These are phyloP conservation scores for Spodoptera frugiperda DNA, from an alignment of 1,140 invertebrate species.

Conservation along the genomic window DNA sequence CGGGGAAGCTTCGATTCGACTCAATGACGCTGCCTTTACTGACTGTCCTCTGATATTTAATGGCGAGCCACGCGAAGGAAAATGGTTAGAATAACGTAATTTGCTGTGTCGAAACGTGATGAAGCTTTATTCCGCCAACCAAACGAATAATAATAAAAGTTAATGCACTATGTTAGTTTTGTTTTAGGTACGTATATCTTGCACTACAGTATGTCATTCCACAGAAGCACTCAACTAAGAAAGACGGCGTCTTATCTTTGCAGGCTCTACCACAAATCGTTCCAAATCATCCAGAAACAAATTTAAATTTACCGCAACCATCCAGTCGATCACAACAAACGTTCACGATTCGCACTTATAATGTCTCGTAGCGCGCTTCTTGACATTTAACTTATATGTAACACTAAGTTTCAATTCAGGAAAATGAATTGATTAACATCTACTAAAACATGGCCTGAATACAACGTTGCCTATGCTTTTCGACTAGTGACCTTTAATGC, in stretches of 20 bases:
- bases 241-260: not conserved
- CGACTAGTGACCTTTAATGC: slow-evolving; percentile 63
- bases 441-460: slow-evolving; percentile 54
- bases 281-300: not conserved
- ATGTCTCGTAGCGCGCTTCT: slow-evolving; percentile 43
- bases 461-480: slow-evolving; percentile 36
- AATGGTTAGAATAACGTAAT: slow-evolving; percentile 77
- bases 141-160: slow-evolving; percentile 25
- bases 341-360: slow-evolving; percentile 51
- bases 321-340: slow-evolving; percentile 54
- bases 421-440: slow-evolving; percentile 35
- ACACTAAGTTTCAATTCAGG: slow-evolving; percentile 47
- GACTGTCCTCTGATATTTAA: slow-evolving; percentile 70
- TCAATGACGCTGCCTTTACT: slow-evolving; percentile 77
- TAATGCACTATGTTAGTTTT: not conserved
- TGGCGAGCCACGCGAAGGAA: slow-evolving; percentile 69
- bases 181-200: slow-evolving; percentile 7
- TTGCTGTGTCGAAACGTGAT: slow-evolving; percentile 84
- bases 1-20: slow-evolving; percentile 72
- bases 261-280: too few species aligned
- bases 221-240: slow-evolving; percentile 16
- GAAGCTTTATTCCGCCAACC: slow-evolving; percentile 57
- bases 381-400: slow-evolving; percentile 37
- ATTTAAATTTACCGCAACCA: slow-evolving; percentile 52
- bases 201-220: slow-evolving; percentile 18